phyloP scores from a whole-genome alignment of 2,797 vertebrate species.

The Silurus lanzhouensis region DNA sequence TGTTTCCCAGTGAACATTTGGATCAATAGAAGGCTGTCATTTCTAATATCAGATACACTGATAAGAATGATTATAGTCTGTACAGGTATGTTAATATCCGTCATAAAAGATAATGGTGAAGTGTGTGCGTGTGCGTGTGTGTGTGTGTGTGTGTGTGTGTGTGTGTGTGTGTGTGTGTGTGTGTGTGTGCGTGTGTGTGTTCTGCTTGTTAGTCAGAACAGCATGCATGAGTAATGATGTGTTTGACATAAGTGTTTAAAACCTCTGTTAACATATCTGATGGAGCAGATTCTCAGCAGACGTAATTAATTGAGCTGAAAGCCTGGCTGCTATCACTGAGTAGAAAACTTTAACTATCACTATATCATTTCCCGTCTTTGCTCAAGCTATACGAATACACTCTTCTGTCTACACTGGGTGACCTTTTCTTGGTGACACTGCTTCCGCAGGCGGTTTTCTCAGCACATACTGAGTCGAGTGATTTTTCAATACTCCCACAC shows the following conservation, averaged over 20 bases:
- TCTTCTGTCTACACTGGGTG: background rate
- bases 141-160: background rate
- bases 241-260: slow-evolving; percentile 27
- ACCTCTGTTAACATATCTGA: slow-evolving; percentile 19
- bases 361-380: slow-evolving; percentile 3
- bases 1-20: background rate
- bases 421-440: background rate
- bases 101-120: slow-evolving; percentile 26
- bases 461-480: background rate
- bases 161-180: background rate
- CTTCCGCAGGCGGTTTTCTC: background rate
- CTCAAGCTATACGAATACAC: slow-evolving; percentile 6
- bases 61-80: slow-evolving; percentile 20
- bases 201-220: slow-evolving; percentile 25
- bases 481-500: slow-evolving; percentile 18
- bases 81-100: slow-evolving; percentile 35
- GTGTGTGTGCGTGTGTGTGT: background rate
- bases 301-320: slow-evolving; percentile 44
- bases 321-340: background rate
- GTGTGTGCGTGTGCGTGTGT: background rate
- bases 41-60: slow-evolving; percentile 49
- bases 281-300: slow-evolving; percentile 26
- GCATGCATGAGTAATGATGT: slow-evolving; percentile 53
- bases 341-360: slow-evolving; percentile 23
- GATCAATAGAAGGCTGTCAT: slow-evolving; percentile 62